These are phyloP conservation scores for Drosophila eohydei DNA, from an alignment of 2,888 invertebrate species.

Conservation along the genomic window DNA sequence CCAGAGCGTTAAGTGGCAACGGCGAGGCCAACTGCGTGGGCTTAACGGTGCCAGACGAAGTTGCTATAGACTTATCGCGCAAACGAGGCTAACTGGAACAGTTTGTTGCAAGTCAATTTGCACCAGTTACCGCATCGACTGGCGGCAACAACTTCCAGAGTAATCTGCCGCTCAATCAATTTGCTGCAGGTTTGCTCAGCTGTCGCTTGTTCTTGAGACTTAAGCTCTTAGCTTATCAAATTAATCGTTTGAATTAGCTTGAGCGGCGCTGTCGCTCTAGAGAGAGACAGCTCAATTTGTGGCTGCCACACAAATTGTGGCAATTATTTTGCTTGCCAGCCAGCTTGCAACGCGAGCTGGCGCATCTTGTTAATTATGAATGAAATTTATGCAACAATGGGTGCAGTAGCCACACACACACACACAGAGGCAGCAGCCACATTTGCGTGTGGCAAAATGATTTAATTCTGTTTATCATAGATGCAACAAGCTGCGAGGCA, in stretches of 20 bases:
- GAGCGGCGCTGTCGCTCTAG: conserved; percentile 16
- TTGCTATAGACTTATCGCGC: conserved; percentile 59
- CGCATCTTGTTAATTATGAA: conserved; percentile 74
- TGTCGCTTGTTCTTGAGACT: conserved; percentile 48
- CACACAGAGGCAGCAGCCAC: conserved; percentile 8
- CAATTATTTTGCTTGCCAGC: conserved; percentile 73
- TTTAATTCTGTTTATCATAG: conserved; percentile 32
- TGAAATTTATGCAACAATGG: conserved; percentile 76
- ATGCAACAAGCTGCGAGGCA: conserved; percentile 15
- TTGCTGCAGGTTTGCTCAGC: conserved; percentile 69
- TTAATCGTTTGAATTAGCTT: conserved; percentile 75
- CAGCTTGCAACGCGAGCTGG: conserved; percentile 36
- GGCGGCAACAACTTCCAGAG: conserved; percentile 47
- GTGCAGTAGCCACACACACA: conserved; percentile 58
- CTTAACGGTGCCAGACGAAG: conserved; percentile 43
- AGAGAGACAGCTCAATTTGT: conserved; percentile 67
- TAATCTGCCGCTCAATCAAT: conserved; percentile 76
- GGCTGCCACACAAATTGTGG: conserved; percentile 61
- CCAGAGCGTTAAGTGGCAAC: conserved; percentile 34
- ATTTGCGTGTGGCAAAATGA: conserved; percentile 57
- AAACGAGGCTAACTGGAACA: conserved; percentile 56
- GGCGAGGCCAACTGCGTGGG: conserved; percentile 42
- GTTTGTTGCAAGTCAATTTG: conserved; percentile 67
- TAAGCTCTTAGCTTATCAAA: conserved; percentile 76
- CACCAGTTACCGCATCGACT: conserved; percentile 38